Evolutionary conservation across 2,888 invertebrate genomes (phyloP).

Genomic region (Lissocephala sabroskyi): DNA sequence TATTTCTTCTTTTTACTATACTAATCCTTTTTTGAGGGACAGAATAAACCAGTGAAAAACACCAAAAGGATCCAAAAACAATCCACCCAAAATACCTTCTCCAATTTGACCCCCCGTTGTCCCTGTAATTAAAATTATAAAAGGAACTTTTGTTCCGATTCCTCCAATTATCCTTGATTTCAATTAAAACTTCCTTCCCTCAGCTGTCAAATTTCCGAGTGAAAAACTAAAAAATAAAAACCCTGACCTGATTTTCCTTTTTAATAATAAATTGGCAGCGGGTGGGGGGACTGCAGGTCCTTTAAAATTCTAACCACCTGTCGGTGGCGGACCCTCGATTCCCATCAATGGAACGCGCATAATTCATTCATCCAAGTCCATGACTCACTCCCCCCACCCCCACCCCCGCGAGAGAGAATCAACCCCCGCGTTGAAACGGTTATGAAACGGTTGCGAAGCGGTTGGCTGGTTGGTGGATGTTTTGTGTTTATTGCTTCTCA

Average conservation of each 20-base stretch:
- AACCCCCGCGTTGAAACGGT: constrained; percentile 16
- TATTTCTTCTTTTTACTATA: too few species aligned
- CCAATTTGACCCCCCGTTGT: too few species aligned
- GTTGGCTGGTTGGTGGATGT: too few species aligned
- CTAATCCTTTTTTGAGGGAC: too few species aligned
- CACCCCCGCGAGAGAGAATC: not conserved
- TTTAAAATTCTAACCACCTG: constrained; percentile 26
- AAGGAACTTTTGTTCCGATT: too few species aligned
- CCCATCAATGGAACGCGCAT: too few species aligned
- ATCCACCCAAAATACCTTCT: too few species aligned
- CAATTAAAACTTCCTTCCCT: too few species aligned
- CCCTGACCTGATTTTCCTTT: not conserved
- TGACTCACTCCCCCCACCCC: not conserved
- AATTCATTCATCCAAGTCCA: not conserved
- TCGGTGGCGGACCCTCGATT: not conserved
- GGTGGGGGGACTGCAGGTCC: too few species aligned
- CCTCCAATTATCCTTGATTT: not conserved
- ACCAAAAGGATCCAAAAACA: too few species aligned
- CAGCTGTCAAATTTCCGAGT: not conserved
- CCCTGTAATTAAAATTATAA: constrained; percentile 3
- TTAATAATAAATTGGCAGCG: too few species aligned
- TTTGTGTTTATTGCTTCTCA: constrained; percentile 17
- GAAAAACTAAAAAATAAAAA: not conserved
- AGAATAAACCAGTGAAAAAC: not conserved
- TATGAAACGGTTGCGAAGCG: not conserved